phyloP scores from a whole-genome alignment of 2,113 vertebrate genomes.

The Pyxicephalus adspersus region DNA sequence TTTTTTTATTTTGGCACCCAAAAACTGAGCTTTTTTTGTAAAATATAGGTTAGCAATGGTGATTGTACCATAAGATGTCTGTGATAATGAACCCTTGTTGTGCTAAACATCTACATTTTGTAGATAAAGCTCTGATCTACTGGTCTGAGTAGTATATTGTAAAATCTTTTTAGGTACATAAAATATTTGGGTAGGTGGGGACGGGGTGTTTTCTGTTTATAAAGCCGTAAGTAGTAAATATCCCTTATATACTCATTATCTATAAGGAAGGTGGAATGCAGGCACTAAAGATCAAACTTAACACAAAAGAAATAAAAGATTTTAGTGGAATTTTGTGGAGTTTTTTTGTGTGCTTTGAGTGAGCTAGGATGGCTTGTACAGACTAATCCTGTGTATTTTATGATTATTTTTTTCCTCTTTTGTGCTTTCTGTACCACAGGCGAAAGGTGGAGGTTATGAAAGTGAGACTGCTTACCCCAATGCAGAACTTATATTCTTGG shows the following conservation, averaged over 20 bases:
- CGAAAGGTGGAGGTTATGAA: constrained; percentile 94
- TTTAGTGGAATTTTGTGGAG: neutral
- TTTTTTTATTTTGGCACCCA: too few species aligned
- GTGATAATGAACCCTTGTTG: too few species aligned
- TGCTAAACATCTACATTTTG: too few species aligned
- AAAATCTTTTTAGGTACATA: too few species aligned
- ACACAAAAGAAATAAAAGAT: neutral
- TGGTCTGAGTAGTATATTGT: too few species aligned
- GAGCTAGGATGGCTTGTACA: neutral
- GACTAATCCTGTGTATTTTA: neutral
- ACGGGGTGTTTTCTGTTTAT: too few species aligned
- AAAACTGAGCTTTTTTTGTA: too few species aligned
- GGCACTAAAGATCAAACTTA: neutral
- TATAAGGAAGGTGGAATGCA: neutral
- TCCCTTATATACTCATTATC: neutral
- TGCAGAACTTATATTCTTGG: constrained; percentile 88
- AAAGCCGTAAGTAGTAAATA: neutral
- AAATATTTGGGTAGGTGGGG: too few species aligned
- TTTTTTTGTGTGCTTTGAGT: neutral
- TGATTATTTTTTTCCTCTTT: neutral
- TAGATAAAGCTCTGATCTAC: too few species aligned
- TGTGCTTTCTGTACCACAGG: constrained; percentile 69
- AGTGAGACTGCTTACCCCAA: constrained; percentile 90
- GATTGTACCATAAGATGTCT: too few species aligned
- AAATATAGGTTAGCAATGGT: too few species aligned